phyloP scores from a whole-genome alignment of 37 sponge, comb jelly and placozoan genomes.

The Spongia lamella region DNA sequence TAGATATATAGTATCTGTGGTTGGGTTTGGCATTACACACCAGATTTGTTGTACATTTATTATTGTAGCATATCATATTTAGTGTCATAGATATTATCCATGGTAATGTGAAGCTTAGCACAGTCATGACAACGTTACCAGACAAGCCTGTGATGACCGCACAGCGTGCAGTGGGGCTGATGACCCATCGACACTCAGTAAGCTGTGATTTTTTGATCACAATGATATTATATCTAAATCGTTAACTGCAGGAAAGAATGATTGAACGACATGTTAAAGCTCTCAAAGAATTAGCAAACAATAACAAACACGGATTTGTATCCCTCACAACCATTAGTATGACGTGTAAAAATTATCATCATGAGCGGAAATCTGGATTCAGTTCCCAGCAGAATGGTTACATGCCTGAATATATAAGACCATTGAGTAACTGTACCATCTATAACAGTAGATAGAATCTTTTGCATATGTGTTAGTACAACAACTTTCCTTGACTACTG shows the following conservation, averaged over 20 bases:
- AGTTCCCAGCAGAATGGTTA: too few species aligned
- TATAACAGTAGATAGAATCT: not conserved
- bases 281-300: slow-evolving; percentile 53
- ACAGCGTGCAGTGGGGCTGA: slow-evolving; percentile 46
- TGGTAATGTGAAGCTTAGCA: too few species aligned
- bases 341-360: too few species aligned
- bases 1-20: not conserved
- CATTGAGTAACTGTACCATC: too few species aligned
- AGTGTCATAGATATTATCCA: too few species aligned
- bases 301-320: slow-evolving; percentile 73
- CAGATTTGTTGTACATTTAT: not conserved
- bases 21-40: not conserved
- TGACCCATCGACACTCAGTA: slow-evolving; percentile 69
- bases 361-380: too few species aligned
- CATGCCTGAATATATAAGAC: too few species aligned
- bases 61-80: too few species aligned
- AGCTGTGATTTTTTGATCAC: not conserved
- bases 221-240: not conserved
- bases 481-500: not conserved
- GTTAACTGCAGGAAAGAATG: slow-evolving; percentile 49
- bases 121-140: too few species aligned
- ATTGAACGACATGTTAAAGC: slow-evolving; percentile 72
- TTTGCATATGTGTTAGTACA: not conserved
- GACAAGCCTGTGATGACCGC: slow-evolving; percentile 44
- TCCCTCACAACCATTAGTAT: slow-evolving; percentile 8